A percentile compares a stretch with the other conserved stretches of the same genome.
Conservation (phyloP, 1,140 invertebrate genomes). For the Hyphantria cunea region DNA sequence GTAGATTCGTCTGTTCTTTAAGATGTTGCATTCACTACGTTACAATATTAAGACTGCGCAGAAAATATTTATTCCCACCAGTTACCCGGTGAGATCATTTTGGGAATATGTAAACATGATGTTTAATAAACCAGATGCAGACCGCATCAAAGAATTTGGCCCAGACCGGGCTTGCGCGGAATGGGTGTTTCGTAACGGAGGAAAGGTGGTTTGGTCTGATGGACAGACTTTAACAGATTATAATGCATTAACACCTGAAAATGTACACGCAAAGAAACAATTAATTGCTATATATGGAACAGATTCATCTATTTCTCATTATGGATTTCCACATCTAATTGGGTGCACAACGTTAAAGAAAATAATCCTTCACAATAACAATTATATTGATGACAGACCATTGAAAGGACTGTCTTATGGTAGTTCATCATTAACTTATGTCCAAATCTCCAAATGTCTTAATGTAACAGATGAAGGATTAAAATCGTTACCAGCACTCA, state of each 20-base stretch:
- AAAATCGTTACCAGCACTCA: slow-evolving; percentile 54
- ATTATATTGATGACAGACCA: slow-evolving; percentile 71
- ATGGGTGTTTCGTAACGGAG: slow-evolving; percentile 93
- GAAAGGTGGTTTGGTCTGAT: slow-evolving; percentile 86
- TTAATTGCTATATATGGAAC: slow-evolving; percentile 88
- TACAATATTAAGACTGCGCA: not conserved
- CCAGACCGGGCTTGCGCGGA: slow-evolving; percentile 94
- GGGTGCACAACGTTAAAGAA: slow-evolving; percentile 63
- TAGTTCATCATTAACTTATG: slow-evolving; percentile 50
- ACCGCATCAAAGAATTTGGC: slow-evolving; percentile 88
- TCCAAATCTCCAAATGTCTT: slow-evolving; percentile 68
- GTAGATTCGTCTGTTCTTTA: not conserved
- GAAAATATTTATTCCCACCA: slow-evolving; percentile 30
- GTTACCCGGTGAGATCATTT: slow-evolving; percentile 51
- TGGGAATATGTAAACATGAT: slow-evolving; percentile 83
- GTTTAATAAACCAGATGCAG: slow-evolving; percentile 85
- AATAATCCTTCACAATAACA: slow-evolving; percentile 68
- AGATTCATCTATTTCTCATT: slow-evolving; percentile 88
- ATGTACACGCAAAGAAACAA: slow-evolving; percentile 52
- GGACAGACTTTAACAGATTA: slow-evolving; percentile 85
- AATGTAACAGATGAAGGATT: slow-evolving; percentile 68
- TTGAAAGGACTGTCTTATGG: slow-evolving; percentile 65
- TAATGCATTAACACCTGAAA: slow-evolving; percentile 84
- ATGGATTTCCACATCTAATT: slow-evolving; percentile 89
- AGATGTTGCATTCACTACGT: slow-evolving; percentile 7